Base-by-base conservation (phyloP, 2,888 invertebrate genomes). In the Platypus cylindrus region DNA sequence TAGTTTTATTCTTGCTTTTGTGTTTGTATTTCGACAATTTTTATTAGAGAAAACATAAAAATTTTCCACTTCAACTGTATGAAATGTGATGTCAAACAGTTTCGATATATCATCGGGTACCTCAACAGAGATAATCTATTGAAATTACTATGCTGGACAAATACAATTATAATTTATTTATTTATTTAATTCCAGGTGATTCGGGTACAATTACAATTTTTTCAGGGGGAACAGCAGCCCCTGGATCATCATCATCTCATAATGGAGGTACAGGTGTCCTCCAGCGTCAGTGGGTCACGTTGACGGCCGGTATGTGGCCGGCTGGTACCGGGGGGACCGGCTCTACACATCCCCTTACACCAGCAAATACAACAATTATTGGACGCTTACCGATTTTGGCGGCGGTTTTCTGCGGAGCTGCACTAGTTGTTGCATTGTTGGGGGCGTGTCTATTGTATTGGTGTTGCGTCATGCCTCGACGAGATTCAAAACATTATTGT, bases 401-500 rank as follows among this genome's bases (percentile, higher is more conserved):
- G 24, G 65, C 64, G 37, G 59, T 65, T 22, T 65, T 66, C 46
- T 64, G 64, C 48, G 66, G 66, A 14, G 74, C 74, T 40, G 74
- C 75, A 43, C 65, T 75, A 50, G 71, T 75, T 51, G 71, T 75
- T 51, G 72, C 75, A 51, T 59, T 73, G 51, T 65, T 75, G 57
- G 67, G 74, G 56, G 70, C 74, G 47, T 63, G 72, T 55, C 63
- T 76, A 52, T 65, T 75, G 51, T 76, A 75, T 63, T 71, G 73
- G 59, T 76, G 75, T 59, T 75, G 75, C 66, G 70, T 74, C 56
- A 73, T 75, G 70, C 75, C 75, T 50, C 71, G 73, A 45, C 69
- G 73, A 54, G 74, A 75, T 61, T 74, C 75, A 61, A 75, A 75
- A 64, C 72, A 75, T 43, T 73, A 72, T 54, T 72, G 76, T 76